phyloP scores from a whole-genome alignment of 2,888 invertebrate genomes.

The Barypeithes pellucidus region DNA sequence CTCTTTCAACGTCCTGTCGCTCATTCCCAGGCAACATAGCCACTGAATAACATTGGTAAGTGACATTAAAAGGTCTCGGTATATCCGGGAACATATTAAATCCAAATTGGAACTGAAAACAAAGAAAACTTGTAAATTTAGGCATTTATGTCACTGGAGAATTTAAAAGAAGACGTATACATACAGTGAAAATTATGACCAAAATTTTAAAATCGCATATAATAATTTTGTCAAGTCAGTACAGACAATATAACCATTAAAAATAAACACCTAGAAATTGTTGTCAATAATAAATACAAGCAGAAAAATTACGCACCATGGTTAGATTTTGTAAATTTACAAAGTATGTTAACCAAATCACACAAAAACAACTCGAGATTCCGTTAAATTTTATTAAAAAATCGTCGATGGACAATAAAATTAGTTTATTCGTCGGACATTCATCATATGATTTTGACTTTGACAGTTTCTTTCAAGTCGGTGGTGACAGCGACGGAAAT shows the following conservation, averaged over 20 bases:
- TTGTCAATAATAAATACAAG: neutral
- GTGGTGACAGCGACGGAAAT: neutral
- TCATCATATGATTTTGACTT: constrained; percentile 31
- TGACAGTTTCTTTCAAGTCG: neutral
- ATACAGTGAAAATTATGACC: neutral
- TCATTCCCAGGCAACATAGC: constrained; percentile 97
- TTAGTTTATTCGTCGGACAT: neutral
- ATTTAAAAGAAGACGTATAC: neutral
- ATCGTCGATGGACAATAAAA: neutral
- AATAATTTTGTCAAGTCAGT: constrained; percentile 15
- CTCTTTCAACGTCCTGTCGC: constrained; percentile 93
- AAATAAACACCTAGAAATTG: constrained; percentile 1
- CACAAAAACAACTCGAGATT: constrained; percentile 9
- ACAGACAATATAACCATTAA: neutral
- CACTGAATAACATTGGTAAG: constrained; percentile 94
- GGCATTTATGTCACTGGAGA: neutral
- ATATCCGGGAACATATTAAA: constrained; percentile 92
- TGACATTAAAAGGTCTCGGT: constrained; percentile 85
- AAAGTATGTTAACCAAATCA: constrained; percentile 2
- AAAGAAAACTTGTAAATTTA: neutral
- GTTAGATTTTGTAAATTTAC: constrained; percentile 24
- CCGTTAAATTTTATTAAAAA: constrained; percentile 5
- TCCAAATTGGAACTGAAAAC: constrained; percentile 83
- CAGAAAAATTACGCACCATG: constrained; percentile 28
- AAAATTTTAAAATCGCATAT: neutral